phyloP scores from a whole-genome alignment of 2,888 invertebrate genomes.

The Oligia fasciuncula region DNA sequence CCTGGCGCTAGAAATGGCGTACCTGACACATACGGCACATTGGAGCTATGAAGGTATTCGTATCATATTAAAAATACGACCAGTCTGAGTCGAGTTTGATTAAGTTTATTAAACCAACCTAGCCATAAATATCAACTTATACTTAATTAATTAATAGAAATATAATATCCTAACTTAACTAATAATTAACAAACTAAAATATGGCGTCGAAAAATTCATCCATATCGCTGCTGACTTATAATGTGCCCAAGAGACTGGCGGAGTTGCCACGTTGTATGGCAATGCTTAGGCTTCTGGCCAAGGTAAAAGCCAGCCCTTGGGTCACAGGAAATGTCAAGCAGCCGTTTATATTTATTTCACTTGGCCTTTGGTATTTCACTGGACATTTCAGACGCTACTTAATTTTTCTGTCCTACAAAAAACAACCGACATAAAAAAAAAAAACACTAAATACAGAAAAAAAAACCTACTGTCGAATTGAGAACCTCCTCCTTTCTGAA shows the following conservation, averaged over 20 bases:
- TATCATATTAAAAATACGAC: neutral
- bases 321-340: neutral
- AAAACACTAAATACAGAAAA: too few species aligned
- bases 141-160: too few species aligned
- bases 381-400: neutral
- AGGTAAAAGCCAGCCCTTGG: neutral
- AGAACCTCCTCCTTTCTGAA: neutral
- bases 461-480: neutral
- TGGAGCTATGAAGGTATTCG: neutral
- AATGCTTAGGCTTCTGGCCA: neutral
- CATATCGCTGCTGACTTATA: neutral
- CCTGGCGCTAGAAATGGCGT: too few species aligned
- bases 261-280: neutral
- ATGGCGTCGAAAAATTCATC: neutral
- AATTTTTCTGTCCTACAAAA: neutral
- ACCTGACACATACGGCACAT: neutral
- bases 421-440: too few species aligned
- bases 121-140: too few species aligned
- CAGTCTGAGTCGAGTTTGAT: neutral
- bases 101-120: neutral
- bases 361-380: neutral
- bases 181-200: neutral
- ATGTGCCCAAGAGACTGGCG: neutral
- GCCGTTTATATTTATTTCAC: neutral
- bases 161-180: too few species aligned